Base-by-base conservation (phyloP, 1,140 invertebrate genomes). In the Drosophila albomicans region DNA sequence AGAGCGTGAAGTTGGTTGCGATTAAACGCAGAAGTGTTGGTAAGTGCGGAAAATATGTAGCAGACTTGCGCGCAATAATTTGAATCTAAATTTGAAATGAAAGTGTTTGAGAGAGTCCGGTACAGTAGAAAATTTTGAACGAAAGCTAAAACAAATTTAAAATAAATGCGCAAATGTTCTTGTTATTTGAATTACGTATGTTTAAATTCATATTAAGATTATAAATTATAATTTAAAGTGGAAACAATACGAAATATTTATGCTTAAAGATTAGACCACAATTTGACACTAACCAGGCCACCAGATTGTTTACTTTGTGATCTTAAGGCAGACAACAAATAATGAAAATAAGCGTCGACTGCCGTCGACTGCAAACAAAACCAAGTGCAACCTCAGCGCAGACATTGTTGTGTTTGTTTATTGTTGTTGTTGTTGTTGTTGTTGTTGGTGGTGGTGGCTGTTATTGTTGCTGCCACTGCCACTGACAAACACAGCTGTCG, bases 401-500 rank as follows among this genome's bases (percentile, higher is more conserved):
- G 51, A 46, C 64, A 51, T 49, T 64, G 78, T 57, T 61, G 48
- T 48, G 58, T 28, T 59, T 32, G 46, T 72, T 28, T 66, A 30
- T 20, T 52, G 11, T n/a, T 45, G n/a, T 30, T 41, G 56, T 35
- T 11, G 13, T 28, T 15, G 41, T 49, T 45, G 51, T 64, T 73
- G 63, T 38, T 15, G 15, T 15, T 15, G 32, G 25, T 64, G 11
- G 72, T 11, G 56, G 48, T 16, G 62, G 10, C 11, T 73, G 28
- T 35, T 58, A 45, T 20, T 69, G 35, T 35, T 51, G 59, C 15
- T 45, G 77, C 69, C 20, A 25, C 20, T 25, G 20, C 20, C 73
- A 71, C 69, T 80, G 85, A 84, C 85, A 87, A 87, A 87, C 84
- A 80, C 85, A 87, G 85, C 85, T 81, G 85, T 88, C 81, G 75